These are phyloP conservation scores for Erythrolamprus reginae DNA, from an alignment of 2,113 vertebrate genomes.

Conservation along the genomic window DNA sequence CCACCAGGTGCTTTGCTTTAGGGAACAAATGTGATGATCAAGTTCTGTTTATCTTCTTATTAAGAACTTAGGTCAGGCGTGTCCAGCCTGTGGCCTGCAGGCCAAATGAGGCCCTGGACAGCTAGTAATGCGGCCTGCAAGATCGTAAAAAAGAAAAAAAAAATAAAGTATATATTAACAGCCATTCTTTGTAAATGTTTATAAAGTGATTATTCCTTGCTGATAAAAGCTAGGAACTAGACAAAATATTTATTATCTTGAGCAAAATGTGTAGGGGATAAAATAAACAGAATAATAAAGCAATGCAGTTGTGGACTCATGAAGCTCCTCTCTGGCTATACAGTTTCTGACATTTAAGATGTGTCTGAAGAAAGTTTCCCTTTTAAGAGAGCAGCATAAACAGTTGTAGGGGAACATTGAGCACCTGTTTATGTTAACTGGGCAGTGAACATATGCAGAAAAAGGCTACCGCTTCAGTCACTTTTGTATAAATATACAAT, in stretches of 20 bases:
- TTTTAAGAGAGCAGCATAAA: conserved; percentile 61
- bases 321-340: conserved; percentile 35
- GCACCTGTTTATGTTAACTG: conserved; percentile 64
- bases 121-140: too few relatives aligned
- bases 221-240: not conserved
- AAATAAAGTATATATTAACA: not conserved
- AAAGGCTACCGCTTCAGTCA: conserved; percentile 32
- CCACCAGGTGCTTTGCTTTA: not conserved
- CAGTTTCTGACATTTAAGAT: conserved; percentile 51
- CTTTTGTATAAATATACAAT: conserved; percentile 24
- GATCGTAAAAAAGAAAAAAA: too few relatives aligned
- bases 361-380: conserved; percentile 55
- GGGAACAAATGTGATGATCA: conserved; percentile 26
- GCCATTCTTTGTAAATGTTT: not conserved
- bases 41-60: conserved; percentile 1
- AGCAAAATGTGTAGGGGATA: not conserved
- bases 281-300: conserved; percentile 1
- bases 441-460: conserved; percentile 23
- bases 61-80: not conserved
- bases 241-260: not conserved
- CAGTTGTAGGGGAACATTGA: conserved; percentile 47
- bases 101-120: too few relatives aligned
- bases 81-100: too few relatives aligned
- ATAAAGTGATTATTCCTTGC: not conserved
- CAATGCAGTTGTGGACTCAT: conserved; percentile 1